phyloP scores from a whole-genome alignment of 1,140 invertebrate genomes.

The Drosophila kanapiae region DNA sequence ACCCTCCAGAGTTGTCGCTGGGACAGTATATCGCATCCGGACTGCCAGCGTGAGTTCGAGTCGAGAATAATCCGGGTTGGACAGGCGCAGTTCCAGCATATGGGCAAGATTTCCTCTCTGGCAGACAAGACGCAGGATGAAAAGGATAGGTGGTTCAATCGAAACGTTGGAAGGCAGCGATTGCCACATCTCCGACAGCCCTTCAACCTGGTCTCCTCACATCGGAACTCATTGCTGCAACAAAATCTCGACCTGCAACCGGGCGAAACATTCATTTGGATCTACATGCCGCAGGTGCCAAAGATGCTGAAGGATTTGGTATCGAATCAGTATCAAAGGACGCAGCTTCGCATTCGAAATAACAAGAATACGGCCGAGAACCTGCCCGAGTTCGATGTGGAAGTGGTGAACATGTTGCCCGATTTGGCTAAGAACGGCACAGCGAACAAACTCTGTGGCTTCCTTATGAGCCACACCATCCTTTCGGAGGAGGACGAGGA shows the following conservation, averaged over 20 bases:
- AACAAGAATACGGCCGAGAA: not conserved
- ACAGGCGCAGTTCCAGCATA: constrained; percentile 50
- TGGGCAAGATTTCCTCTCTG: constrained; percentile 25
- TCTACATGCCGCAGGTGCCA: constrained; percentile 48
- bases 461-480: constrained; percentile 33
- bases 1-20: constrained; percentile 46
- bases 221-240: constrained; percentile 1
- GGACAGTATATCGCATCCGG: constrained; percentile 18
- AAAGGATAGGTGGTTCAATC: constrained; percentile 2
- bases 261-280: constrained; percentile 56
- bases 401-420: constrained; percentile 11
- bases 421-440: not conserved
- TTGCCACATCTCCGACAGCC: constrained; percentile 46
- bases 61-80: constrained; percentile 2
- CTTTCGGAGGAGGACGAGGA: not conserved
- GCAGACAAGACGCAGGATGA: constrained; percentile 12
- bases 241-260: not conserved
- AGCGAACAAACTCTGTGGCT: constrained; percentile 16
- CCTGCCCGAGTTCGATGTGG: constrained; percentile 28
- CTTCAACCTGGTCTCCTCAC: constrained; percentile 24
- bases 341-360: constrained; percentile 27
- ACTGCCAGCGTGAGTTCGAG: constrained; percentile 7
- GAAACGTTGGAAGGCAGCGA: not conserved
- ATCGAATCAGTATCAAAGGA: not conserved
- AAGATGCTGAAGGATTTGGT: constrained; percentile 20